Base-by-base conservation (phyloP, 2,888 invertebrate genomes). In the Hetaerina titia region DNA sequence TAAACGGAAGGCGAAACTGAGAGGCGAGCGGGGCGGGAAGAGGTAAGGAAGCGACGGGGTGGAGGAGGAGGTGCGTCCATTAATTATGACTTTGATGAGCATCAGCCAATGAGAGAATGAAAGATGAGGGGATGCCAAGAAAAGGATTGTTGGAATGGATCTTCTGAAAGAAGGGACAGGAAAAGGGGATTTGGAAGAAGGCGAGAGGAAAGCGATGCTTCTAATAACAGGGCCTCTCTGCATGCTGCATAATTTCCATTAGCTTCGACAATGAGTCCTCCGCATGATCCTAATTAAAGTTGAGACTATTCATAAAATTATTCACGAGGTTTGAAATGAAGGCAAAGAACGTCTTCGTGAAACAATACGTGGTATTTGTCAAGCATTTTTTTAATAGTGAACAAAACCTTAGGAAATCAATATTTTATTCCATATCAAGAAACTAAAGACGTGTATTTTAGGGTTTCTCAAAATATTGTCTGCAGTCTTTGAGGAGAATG, bases 51-150 rank as follows among this genome's bases (percentile, higher is more conserved):
- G 89, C 19, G 11, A 89, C 7, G 89, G 57, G 57, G 22, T 0
- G n/a, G 19, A 58, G 8, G 57, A n/a, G 8, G 89, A 45, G 56
- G 56, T n/a, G 56, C 69, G 92, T 92, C 64, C 92, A 92, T 92
- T 92, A 92, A 92, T 92, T 92, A 92, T 92, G 92, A 92, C 92
- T 92, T 92, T 92, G 92, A 92, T 92, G 92, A 92, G 92, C 69
- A 74, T 31, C n/a, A 31, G 81, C 13, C 25, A 81, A 15, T 15
- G 31, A 81, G 81, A 31, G 81, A 81, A 81, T 81, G 81, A 81
- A 81, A 81, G 81, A 81, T 81, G 81, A 81, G 81, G 25, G 81
- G 81, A 13, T 81, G 81, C 81, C 81, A 81, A 81, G 31, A 81
- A 81, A 81, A 13, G 81, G 25, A 81, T 81, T 81, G 81, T 31